Conservation (phyloP, 2,113 vertebrate genomes). For the Mormoops blainvillei region DNA sequence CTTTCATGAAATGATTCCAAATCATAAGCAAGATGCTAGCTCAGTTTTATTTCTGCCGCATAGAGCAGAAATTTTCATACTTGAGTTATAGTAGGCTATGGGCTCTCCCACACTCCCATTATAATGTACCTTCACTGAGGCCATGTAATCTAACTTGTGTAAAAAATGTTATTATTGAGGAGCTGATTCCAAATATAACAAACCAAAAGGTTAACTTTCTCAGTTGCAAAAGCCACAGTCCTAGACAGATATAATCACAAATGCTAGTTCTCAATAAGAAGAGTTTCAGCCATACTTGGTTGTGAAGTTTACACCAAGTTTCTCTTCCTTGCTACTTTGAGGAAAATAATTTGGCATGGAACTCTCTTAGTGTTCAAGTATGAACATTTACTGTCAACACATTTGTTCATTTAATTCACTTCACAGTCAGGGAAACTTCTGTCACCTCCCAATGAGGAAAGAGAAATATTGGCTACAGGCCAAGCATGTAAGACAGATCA, state of each 20-base stretch:
- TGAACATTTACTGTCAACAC: background rate
- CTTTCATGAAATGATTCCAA: slow-evolving; percentile 27
- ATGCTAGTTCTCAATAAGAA: background rate
- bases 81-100: background rate
- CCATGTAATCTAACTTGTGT: slow-evolving; percentile 2
- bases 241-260: background rate
- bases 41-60: slow-evolving; percentile 6
- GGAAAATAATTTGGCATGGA: background rate
- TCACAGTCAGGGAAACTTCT: background rate
- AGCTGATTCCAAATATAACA: slow-evolving; percentile 34
- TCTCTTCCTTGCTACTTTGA: background rate
- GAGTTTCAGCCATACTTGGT: background rate
- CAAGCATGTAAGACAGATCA: background rate
- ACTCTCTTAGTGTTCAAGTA: background rate
- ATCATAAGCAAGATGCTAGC: slow-evolving; percentile 23
- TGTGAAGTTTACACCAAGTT: slow-evolving; percentile 1
- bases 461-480: background rate
- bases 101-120: background rate
- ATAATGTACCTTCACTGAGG: background rate
- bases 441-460: background rate
- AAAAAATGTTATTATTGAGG: background rate
- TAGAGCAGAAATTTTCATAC: background rate
- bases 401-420: background rate
- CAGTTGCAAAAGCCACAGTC: background rate
- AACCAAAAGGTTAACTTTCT: background rate